phyloP scores from a whole-genome alignment of 2,113 vertebrate species.

The Toxotes jaculatrix region DNA sequence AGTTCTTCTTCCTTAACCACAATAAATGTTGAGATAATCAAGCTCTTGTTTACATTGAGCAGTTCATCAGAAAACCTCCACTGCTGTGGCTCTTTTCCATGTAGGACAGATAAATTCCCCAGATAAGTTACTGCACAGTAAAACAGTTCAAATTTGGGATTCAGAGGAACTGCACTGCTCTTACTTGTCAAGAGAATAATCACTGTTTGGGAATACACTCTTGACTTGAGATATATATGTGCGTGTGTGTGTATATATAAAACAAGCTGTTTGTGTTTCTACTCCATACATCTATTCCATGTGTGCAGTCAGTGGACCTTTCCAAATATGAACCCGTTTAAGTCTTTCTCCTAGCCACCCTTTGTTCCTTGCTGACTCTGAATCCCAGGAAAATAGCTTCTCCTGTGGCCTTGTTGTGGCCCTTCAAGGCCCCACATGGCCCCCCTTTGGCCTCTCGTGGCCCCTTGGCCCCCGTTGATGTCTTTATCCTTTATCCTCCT shows the following conservation, averaged over 20 bases:
- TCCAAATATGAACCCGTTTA: constrained; percentile 31
- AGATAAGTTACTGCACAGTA: neutral
- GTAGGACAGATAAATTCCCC: constrained; percentile 13
- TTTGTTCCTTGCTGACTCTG: constrained; percentile 56
- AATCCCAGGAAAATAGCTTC: constrained; percentile 33
- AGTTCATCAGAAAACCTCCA: constrained; percentile 17
- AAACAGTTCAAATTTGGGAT: neutral
- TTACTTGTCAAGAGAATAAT: neutral
- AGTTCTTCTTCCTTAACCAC: neutral
- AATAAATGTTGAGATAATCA: neutral
- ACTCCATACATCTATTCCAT: neutral
- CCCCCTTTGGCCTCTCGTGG: constrained; percentile 63
- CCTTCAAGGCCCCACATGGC: constrained; percentile 49
- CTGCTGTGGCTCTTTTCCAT: constrained; percentile 3
- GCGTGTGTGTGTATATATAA: too few species aligned
- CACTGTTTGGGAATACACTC: neutral
- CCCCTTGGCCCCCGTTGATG: constrained; percentile 67
- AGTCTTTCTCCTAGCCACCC: constrained; percentile 15
- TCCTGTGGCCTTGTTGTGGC: constrained; percentile 53
- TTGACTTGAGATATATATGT: too few species aligned
- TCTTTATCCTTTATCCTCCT: constrained; percentile 73
- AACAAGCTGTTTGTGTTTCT: neutral
- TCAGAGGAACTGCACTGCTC: neutral
- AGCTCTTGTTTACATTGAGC: constrained; percentile 1
- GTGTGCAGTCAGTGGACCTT: neutral